Evolutionary conservation across 1,140 invertebrate species (phyloP), one percentile per base, ranked within the genome.

Genomic region (Berghia stephanieae): DNA sequence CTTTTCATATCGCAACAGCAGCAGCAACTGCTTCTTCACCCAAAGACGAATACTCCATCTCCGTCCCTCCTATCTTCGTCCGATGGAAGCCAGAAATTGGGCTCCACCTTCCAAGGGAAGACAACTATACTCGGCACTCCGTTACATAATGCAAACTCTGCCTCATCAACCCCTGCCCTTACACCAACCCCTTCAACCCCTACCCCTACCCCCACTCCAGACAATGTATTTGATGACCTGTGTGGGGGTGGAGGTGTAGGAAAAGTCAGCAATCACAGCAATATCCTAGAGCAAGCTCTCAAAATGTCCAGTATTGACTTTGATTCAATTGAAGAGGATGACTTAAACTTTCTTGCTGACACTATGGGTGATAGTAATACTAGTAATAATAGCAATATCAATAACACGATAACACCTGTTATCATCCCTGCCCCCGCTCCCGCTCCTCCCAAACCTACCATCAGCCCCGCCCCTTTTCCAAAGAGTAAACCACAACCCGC

Each of bases 291-390:
- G 40, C 72, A 75, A 44, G 72, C 72, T 6, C 38, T 75, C n/a
- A n/a, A 40, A 3, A n/a, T 75, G 72, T 75, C 72, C 8, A 57
- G 43, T 44, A 75, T 75, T 63, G 55, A 75, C n/a, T 44, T 75
- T 18, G 36, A 63, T 4, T 75, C 72, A 24, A 63, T 75, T 31
- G 72, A 75, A 42, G n/a, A n/a, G n/a, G 72, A 75, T 63, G 72
- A 73, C 40, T 55, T 75, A 13, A 63, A 27, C 3, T 63, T 63
- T 34, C 40, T 75, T 1, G 72, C n/a, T n/a, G n/a, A n/a, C n/a
- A n/a, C n/a, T n/a, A n/a, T n/a, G n/a, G n/a, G n/a, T n/a, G n/a
- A n/a, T n/a, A n/a, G n/a, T n/a, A n/a, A n/a, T n/a, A n/a, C n/a
- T n/a, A n/a, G n/a, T n/a, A n/a, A n/a, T n/a, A n/a, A n/a, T n/a